Evolutionary conservation across 2,113 vertebrate species (phyloP), one percentile per base, ranked within the genome.

Genomic region (Neogale vison): DNA sequence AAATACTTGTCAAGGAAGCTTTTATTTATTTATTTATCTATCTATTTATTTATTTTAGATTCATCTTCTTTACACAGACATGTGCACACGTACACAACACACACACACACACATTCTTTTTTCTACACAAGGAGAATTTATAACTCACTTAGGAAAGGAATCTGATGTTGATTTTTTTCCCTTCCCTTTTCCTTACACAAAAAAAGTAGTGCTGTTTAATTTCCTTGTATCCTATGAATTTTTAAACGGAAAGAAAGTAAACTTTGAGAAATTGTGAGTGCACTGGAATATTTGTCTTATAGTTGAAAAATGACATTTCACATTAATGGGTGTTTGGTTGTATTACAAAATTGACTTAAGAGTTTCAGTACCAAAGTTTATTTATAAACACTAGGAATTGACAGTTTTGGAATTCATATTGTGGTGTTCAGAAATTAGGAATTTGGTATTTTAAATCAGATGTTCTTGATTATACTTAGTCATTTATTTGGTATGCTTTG

Each of bases 401-500:
- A 1, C 14, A 71, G 45, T 77, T 96, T 15, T 71, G 36, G 34
- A 47, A 85, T 90, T 90, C 92, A 47, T 65, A 84, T 90, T 52
- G 45, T 84, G 26, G 59, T 76, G 69, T 42, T 69, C 39, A 84
- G 47, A 85, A 86, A 65, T 85, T 87, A 50, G 39, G 50, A 92
- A 71, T 90, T 96, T 57, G 39, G 4, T 77, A 76, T 85, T 92
- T 95, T 74, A 84, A 96, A 84, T 82, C 65, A 88, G 21, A 34
- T 26, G n/a, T 61, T 76, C 12, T 87, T 92, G 67, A 31, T 80
- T 45, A 24, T 86, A 77, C 6, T 7, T 77, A 39, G n/a, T 96
- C 24, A 52, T 97, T 97, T 81, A 88, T 82, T 93, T 84, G 39
- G 12, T 91, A 74, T 81, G 23, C n/a, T 79, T 85, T 97, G 23